Base-by-base conservation (phyloP, 1,140 invertebrate species). In the Drosophila repleta region DNA sequence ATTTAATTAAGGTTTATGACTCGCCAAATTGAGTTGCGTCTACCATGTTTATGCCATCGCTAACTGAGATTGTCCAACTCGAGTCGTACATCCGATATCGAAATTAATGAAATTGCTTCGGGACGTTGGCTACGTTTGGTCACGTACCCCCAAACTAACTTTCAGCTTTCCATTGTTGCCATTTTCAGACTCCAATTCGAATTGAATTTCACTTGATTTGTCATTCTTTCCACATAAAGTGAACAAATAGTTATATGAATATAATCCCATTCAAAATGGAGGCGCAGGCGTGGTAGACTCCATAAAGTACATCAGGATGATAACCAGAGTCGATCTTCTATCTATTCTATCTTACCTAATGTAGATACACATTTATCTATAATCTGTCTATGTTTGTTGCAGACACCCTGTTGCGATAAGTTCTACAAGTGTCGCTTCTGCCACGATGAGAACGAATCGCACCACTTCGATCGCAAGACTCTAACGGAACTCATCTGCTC, bases 321-420 rank as follows among this genome's bases (percentile, higher is more conserved):
- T n/a, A n/a, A n/a, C n/a, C n/a, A n/a, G n/a, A n/a, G n/a, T n/a
- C n/a, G n/a, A n/a, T n/a, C n/a, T n/a, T n/a, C n/a, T n/a, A n/a
- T n/a, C n/a, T n/a, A n/a, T n/a, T n/a, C n/a, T n/a, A n/a, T n/a
- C n/a, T 24, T 24, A 29, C 3, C 6, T 4, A 29, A 29, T 29
- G 6, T 29, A 32, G 1, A 32, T 10, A 6, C 1, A 32, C 8
- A 32, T 5, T 11, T 32, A 10, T 10, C 8, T 32, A 10, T 32
- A 8, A 4, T 7, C 39, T 41, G 4, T 41, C 0, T 41, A 41
- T 41, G 0, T 41, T 5, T 41, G 6, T 49, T 76, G 11, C 90
- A 97, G 97, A 96, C 96, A 21, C 96, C 96, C 55, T 97, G 96
- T 87, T 98, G 97, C 92, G 95, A 95, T 76, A 97, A 97, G 91